Conservation (phyloP, 1,140 invertebrate species). For the Parasteatoda tepidariorum region DNA sequence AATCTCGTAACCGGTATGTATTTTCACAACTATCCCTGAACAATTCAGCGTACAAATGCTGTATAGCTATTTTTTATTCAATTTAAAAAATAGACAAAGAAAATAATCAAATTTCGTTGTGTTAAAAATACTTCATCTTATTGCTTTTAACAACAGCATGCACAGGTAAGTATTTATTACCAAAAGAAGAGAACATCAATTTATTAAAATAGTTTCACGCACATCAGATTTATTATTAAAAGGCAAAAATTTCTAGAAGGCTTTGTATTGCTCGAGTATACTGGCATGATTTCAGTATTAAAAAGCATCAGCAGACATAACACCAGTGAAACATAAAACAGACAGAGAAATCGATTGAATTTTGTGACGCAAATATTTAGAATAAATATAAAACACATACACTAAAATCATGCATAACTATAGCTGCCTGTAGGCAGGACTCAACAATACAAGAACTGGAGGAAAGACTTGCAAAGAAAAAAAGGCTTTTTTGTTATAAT, state of each 20-base stretch:
- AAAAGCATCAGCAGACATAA: no score
- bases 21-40: constrained; percentile 12
- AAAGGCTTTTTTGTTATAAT: constrained; percentile 5
- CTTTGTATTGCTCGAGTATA: no score
- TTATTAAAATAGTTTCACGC: no score
- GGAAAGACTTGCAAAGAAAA: constrained; percentile 13
- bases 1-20: background rate
- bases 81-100: background rate
- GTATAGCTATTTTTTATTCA: background rate
- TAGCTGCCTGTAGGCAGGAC: constrained; percentile 22
- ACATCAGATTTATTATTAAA: no score
- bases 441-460: background rate
- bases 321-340: no score
- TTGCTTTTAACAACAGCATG: constrained; percentile 13
- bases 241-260: no score
- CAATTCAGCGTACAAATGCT: constrained; percentile 20
- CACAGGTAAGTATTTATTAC: no score
- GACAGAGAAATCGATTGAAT: no score
- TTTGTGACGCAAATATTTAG: no score
- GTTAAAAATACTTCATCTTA: constrained; percentile 19
- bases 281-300: no score
- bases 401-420: constrained; percentile 9
- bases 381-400: constrained; percentile 49
- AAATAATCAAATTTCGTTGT: constrained; percentile 42
- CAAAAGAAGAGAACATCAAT: no score